Conservation (phyloP, 2,113 vertebrate species). For the Oreochromis spilurus region DNA sequence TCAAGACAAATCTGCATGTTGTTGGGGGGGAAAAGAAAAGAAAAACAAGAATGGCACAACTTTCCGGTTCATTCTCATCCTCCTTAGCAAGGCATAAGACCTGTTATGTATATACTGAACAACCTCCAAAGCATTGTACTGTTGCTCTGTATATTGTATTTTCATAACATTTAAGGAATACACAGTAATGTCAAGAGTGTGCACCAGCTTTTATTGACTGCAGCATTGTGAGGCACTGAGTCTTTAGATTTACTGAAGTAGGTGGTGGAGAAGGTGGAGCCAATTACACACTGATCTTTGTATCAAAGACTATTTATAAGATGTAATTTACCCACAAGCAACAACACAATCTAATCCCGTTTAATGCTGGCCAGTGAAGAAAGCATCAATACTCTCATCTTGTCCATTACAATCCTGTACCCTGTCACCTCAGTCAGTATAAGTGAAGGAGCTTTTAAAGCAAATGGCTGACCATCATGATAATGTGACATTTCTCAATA, state of each 20-base stretch:
- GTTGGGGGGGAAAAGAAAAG: background rate
- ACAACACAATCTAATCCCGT: background rate
- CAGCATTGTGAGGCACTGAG: background rate
- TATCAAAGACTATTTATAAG: background rate
- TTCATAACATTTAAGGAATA: constrained; percentile 74
- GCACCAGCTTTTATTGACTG: constrained; percentile 33
- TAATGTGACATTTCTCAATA: constrained; percentile 67
- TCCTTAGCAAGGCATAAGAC: constrained; percentile 27
- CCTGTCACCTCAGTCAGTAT: background rate
- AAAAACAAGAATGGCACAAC: constrained; percentile 36
- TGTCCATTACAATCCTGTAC: background rate
- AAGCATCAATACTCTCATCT: constrained; percentile 21
- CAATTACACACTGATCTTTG: constrained; percentile 1
- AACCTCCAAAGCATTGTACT: constrained; percentile 61
- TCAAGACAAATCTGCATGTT: constrained; percentile 48
- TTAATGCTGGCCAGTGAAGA: background rate
- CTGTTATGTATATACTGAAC: constrained; percentile 55
- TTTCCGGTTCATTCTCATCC: constrained; percentile 37
- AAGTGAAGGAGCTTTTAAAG: constrained; percentile 23
- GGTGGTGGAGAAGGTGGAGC: background rate
- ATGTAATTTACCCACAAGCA: constrained; percentile 8
- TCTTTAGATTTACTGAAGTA: background rate
- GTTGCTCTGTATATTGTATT: constrained; percentile 74
- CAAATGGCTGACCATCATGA: constrained; percentile 49
- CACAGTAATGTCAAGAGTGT: constrained; percentile 50